Evolutionary conservation across 2,113 vertebrate genomes (phyloP), one percentile per base, ranked within the genome.

Genomic region (Callaeas wilsoni): DNA sequence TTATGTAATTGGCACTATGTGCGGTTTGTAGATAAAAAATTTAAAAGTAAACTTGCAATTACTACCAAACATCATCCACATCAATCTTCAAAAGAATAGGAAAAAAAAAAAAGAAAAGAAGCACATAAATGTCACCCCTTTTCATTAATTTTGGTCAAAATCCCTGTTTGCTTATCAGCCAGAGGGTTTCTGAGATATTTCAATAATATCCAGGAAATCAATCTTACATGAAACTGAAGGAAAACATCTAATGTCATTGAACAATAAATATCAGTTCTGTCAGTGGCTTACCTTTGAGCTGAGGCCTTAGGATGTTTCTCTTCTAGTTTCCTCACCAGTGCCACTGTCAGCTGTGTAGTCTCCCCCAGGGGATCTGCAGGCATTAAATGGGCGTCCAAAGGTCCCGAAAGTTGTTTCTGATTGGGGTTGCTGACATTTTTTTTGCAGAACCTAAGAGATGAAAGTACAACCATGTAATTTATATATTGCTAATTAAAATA

Each of bases 161-260:
- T 97, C 94, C 91, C 96, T 73, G 95, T 97, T 95, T 94, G 96
- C 98, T 98, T 97, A 95, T 96, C 97, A 98, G 98, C 98, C 98
- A 95, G 96, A 98, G 98, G 98, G 98, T 97, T 98, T 98, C 96
- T 96, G 98, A 99, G 98, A 98, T 99, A 99, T 99, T 99, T 99
- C 98, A 98, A 98, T 98, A 98, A 98, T 98, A 98, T 98, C 98
- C 97, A 98, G 97, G 98, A 98, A 98, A 99, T 99, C 98, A 98
- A 98, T 98, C 98, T 99, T 98, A 99, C 98, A 98, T 98, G 98
- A 99, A 99, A 99, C 98, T 98, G 98, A 99, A 99, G 98, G 98
- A 98, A 99, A 98, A 98, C 98, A 98, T 98, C 97, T 98, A 99
- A 99, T 99, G 98, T 99, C 98, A 99, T 98, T 99, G 98, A 99